Evolutionary conservation across 2,888 invertebrate genomes (phyloP).

Genomic region (Perithous albicinctus): DNA sequence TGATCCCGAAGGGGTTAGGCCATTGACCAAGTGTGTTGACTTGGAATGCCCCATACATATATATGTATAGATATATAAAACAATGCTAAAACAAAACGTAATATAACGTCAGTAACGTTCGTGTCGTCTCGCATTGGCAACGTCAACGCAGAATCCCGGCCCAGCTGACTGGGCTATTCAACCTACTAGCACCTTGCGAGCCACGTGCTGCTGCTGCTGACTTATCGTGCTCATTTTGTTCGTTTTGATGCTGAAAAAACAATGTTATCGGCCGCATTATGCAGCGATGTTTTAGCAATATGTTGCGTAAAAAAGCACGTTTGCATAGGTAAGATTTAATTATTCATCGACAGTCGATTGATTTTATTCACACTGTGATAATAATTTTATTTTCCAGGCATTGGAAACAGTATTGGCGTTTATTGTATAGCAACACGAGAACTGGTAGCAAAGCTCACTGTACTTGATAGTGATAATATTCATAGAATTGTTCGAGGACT

Average conservation of each 20-base stretch:
- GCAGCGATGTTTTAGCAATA: conserved; percentile 78
- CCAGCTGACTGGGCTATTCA: conserved; percentile 25
- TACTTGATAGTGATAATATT: conserved; percentile 77
- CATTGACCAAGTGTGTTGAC: too few relatives aligned
- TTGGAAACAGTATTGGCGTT: conserved; percentile 75
- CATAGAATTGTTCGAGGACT: conserved; percentile 77
- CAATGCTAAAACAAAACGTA: too few relatives aligned
- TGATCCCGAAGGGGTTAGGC: too few relatives aligned
- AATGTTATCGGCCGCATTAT: conserved; percentile 68
- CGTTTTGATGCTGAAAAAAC: neutral
- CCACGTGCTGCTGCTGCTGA: neutral
- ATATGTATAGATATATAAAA: too few relatives aligned
- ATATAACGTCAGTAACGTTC: too few relatives aligned
- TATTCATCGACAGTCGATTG: conserved; percentile 1
- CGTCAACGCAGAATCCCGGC: conserved; percentile 36
- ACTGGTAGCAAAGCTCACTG: conserved; percentile 71
- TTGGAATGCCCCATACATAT: too few relatives aligned
- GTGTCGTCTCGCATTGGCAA: too few relatives aligned
- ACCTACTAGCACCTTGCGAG: neutral
- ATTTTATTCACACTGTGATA: neutral
- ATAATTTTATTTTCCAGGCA: conserved; percentile 72
- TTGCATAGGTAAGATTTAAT: conserved; percentile 77
- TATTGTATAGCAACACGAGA: conserved; percentile 64
- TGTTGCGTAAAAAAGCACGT: conserved; percentile 74
- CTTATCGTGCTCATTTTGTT: neutral